Evolutionary conservation across 2,888 invertebrate genomes (phyloP).

Genomic region (Drosophila recens): DNA sequence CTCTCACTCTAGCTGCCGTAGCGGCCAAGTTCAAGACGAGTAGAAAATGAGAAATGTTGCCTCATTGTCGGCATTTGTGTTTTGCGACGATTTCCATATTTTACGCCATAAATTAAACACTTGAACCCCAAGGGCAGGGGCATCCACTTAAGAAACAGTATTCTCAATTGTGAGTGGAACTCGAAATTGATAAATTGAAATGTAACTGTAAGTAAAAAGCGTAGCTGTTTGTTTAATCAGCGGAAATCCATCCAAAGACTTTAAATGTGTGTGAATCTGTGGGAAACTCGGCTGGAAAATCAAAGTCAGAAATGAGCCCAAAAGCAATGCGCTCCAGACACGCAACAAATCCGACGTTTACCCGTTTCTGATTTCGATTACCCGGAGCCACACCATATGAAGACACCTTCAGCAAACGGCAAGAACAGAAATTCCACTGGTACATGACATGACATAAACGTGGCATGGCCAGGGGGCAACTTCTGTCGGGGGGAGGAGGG

Average conservation of each 20-base stretch:
- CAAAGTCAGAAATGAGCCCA: slow-evolving; percentile 38
- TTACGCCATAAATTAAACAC: slow-evolving; percentile 76
- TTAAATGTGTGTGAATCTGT: slow-evolving; percentile 30
- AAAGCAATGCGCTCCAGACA: slow-evolving; percentile 55
- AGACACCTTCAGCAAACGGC: slow-evolving; percentile 49
- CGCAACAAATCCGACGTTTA: slow-evolving; percentile 74
- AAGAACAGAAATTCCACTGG: slow-evolving; percentile 17
- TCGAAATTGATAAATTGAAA: slow-evolving; percentile 35
- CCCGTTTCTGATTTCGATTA: slow-evolving; percentile 52
- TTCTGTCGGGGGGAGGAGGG: background rate
- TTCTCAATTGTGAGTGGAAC: slow-evolving; percentile 18
- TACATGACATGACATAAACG: slow-evolving; percentile 46
- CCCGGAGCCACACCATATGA: slow-evolving; percentile 32
- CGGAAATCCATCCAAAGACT: slow-evolving; percentile 49
- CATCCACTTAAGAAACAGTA: slow-evolving; percentile 15
- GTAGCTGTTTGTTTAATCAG: slow-evolving; percentile 60
- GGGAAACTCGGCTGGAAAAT: slow-evolving; percentile 62
- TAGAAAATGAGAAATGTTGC: slow-evolving; percentile 62
- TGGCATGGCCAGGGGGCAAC: background rate
- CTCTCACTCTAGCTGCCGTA: slow-evolving; percentile 7
- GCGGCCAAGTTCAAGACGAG: slow-evolving; percentile 53
- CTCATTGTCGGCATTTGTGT: slow-evolving; percentile 70
- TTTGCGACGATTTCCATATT: slow-evolving; percentile 70
- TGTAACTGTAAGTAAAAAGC: slow-evolving; percentile 43
- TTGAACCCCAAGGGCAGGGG: slow-evolving; percentile 42